Conservation (phyloP, 2,113 vertebrate genomes). For the Equus quagga region DNA sequence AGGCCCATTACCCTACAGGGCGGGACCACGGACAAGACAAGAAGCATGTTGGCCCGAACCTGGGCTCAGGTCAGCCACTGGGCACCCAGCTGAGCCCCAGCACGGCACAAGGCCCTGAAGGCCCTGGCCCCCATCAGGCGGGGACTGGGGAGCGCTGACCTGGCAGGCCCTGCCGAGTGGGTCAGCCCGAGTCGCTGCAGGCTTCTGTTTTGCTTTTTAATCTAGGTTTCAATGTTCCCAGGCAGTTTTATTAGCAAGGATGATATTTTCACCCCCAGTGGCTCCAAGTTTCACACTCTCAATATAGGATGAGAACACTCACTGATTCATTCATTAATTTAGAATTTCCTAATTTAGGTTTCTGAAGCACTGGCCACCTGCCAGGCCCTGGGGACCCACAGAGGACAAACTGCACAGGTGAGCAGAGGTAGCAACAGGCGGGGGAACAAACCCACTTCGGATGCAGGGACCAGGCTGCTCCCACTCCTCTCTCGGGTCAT, state of each 20-base stretch:
- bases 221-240: not conserved
- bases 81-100: not conserved
- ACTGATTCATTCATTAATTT: not conserved
- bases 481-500: fast-evolving
- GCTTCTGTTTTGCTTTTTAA: not conserved
- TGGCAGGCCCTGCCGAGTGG: fast-evolving
- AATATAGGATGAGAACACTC: not conserved
- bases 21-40: not conserved
- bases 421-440: fast-evolving
- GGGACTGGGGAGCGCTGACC: not conserved
- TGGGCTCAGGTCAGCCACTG: not conserved
- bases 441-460: not conserved
- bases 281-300: not conserved
- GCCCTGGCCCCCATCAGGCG: not conserved
- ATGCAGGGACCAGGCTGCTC: fast-evolving
- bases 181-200: fast-evolving
- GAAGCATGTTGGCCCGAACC: not conserved
- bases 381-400: not conserved
- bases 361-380: not conserved
- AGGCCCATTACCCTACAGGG: not conserved
- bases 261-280: not conserved
- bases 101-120: not conserved
- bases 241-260: not conserved
- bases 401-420: not conserved
- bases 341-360: not conserved